These are phyloP conservation scores for Aphis gossypii DNA, from an alignment of 1,140 invertebrate species.

Conservation along the genomic window DNA sequence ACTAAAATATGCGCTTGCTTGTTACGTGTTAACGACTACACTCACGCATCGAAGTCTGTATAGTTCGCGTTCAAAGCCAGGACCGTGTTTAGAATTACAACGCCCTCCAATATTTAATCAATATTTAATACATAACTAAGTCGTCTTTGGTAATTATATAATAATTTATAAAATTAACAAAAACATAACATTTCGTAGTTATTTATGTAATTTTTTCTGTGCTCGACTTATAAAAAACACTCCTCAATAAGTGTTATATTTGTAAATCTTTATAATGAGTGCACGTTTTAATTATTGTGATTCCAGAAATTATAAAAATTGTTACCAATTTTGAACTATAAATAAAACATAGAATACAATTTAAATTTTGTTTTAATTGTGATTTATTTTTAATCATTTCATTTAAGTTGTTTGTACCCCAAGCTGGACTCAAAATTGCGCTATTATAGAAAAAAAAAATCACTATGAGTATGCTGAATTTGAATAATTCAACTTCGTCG, in stretches of 20 bases:
- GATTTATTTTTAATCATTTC: not conserved
- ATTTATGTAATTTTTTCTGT: not conserved
- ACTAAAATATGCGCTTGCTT: not conserved
- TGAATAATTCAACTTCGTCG: not conserved
- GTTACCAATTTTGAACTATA: not conserved
- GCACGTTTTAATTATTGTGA: not conserved
- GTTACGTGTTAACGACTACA: not conserved
- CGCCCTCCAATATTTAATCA: not conserved
- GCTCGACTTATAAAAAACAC: not conserved
- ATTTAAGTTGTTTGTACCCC: not conserved
- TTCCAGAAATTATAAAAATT: not conserved
- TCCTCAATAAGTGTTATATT: not conserved
- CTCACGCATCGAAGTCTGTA: not conserved
- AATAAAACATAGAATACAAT: not conserved
- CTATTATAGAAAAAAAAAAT: not conserved
- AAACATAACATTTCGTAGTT: not conserved
- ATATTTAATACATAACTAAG: not conserved
- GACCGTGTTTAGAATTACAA: not conserved
- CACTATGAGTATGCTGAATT: not conserved
- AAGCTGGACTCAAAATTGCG: not conserved
- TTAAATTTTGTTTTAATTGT: not conserved
- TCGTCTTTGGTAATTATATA: not conserved
- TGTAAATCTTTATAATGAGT: not conserved
- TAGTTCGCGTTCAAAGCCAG: not conserved
- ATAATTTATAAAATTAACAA: not conserved